Evolutionary conservation across 2,113 vertebrate genomes (phyloP).

Genomic region (Osmerus mordax): DNA sequence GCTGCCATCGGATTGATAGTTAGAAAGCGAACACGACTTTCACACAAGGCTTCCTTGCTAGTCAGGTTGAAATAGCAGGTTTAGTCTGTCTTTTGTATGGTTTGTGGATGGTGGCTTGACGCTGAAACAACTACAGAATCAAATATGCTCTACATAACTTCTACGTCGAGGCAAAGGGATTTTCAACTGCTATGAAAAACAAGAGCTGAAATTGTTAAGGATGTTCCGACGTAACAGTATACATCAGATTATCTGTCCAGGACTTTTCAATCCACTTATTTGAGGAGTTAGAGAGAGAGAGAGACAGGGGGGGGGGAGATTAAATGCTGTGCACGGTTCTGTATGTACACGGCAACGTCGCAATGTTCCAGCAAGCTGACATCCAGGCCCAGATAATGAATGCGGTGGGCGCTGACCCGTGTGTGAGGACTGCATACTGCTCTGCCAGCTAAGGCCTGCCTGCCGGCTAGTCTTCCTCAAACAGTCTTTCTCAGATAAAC

Average conservation of each 20-base stretch:
- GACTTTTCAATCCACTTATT: not conserved
- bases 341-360: slow-evolving; percentile 21
- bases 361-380: slow-evolving; percentile 30
- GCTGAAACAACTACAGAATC: too few relatives aligned
- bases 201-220: too few relatives aligned
- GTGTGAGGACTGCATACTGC: slow-evolving; percentile 40
- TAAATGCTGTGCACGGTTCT: not conserved
- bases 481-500: slow-evolving; percentile 50
- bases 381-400: slow-evolving; percentile 33
- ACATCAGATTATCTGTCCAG: too few relatives aligned
- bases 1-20: not conserved
- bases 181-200: too few relatives aligned
- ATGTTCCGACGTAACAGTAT: too few relatives aligned
- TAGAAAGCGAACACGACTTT: too few relatives aligned
- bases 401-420: slow-evolving; percentile 59
- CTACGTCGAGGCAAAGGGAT: too few relatives aligned
- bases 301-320: not conserved
- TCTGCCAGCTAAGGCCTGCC: slow-evolving; percentile 53
- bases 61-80: too few relatives aligned
- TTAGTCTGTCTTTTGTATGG: too few relatives aligned
- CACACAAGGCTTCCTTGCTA: too few relatives aligned
- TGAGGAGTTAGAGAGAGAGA: not conserved
- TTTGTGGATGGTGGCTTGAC: too few relatives aligned
- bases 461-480: slow-evolving; percentile 54
- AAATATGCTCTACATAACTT: too few relatives aligned